Evolutionary conservation across 2,797 vertebrate genomes (phyloP).

Genomic region (Sorex maritimensis): DNA sequence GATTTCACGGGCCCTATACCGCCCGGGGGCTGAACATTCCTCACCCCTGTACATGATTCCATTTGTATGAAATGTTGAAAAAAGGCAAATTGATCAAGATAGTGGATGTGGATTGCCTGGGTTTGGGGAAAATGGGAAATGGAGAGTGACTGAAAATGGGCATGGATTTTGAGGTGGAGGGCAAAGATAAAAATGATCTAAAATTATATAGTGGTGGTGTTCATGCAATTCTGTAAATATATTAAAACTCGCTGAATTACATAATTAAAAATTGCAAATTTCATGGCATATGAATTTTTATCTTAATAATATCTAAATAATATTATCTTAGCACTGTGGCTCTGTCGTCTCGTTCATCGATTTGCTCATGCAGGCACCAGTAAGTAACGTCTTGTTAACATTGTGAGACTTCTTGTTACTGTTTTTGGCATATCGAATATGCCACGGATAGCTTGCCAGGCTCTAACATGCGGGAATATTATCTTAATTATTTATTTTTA

Average conservation of each 20-base stretch:
- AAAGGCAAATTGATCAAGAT: neutral
- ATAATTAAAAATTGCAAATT: neutral
- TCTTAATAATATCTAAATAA: neutral
- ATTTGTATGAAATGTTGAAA: neutral
- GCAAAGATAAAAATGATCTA: neutral
- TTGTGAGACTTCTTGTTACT: no score
- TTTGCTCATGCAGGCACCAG: no score
- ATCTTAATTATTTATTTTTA: no score
- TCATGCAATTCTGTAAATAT: neutral
- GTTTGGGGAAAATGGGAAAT: rapidly evolving
- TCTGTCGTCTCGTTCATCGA: no score
- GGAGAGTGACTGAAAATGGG: neutral
- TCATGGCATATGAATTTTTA: neutral
- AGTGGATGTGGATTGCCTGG: neutral
- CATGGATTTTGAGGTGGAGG: neutral
- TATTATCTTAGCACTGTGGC: no score
- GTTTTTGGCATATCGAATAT: no score
- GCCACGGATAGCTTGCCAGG: no score
- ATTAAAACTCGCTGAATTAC: neutral
- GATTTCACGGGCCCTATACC: no score
- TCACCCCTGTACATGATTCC: neutral
- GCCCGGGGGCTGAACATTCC: no score
- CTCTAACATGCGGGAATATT: no score
- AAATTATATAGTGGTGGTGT: neutral
- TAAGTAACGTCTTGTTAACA: no score